phyloP scores from a whole-genome alignment of 2,797 vertebrate species.

The Artibeus lituratus region DNA sequence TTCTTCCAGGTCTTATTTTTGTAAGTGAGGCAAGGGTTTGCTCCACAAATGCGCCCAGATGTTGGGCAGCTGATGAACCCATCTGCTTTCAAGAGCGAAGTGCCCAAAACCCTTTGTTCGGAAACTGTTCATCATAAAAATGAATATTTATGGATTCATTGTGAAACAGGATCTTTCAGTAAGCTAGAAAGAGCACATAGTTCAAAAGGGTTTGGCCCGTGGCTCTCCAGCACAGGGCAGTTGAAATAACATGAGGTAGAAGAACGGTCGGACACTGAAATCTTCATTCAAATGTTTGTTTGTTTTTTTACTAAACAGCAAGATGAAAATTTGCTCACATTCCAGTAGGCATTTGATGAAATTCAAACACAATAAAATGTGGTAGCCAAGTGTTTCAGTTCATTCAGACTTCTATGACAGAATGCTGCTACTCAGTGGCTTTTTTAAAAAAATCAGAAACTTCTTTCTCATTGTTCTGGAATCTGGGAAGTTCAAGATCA shows the following conservation, averaged over 20 bases:
- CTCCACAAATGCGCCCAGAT: not conserved
- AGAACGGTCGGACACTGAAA: not conserved
- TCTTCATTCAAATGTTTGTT: not conserved
- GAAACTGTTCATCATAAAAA: not conserved
- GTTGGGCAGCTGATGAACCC: not conserved
- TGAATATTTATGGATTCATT: not conserved
- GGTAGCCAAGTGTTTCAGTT: not conserved
- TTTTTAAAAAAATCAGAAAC: not conserved
- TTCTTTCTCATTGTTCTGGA: not conserved
- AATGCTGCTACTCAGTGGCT: not conserved
- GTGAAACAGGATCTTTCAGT: not conserved
- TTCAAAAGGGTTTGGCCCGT: not conserved
- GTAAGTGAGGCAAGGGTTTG: not conserved
- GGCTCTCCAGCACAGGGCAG: not conserved
- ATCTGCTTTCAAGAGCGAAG: not conserved
- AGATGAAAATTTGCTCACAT: constrained; percentile 1
- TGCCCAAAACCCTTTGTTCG: not conserved
- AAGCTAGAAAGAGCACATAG: not conserved
- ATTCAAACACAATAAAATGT: not conserved
- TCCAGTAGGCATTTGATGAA: not conserved
- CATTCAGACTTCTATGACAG: not conserved
- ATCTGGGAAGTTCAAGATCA: not conserved
- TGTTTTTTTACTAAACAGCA: not conserved
- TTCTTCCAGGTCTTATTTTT: not conserved
- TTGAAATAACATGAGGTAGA: not conserved